Evolutionary conservation across 2,113 vertebrate genomes (phyloP).

Genomic region (Corythaixoides concolor): DNA sequence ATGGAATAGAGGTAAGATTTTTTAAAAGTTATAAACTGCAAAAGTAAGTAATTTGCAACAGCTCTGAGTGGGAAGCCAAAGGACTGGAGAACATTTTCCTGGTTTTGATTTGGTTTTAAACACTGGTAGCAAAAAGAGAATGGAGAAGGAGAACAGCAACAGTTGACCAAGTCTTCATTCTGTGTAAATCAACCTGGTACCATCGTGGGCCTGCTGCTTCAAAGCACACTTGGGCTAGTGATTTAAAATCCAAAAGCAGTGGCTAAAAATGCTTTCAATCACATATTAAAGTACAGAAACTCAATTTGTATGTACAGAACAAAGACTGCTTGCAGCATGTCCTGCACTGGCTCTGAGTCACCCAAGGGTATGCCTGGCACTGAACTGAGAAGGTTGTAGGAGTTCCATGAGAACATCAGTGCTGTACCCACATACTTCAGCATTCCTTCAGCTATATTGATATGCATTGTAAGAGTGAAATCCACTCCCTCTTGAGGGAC

Average conservation of each 20-base stretch:
- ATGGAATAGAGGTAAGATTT: constrained; percentile 11
- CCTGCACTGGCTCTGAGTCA: neutral
- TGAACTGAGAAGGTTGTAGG: neutral
- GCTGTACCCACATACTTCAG: neutral
- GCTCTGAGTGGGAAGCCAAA: neutral
- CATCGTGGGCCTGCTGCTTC: neutral
- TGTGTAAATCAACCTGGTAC: neutral
- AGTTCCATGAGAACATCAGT: neutral
- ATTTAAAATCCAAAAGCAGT: neutral
- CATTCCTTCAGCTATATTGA: neutral
- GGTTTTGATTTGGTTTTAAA: neutral
- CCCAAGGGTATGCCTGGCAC: neutral
- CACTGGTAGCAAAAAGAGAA: neutral
- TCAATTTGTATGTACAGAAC: neutral
- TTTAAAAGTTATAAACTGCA: neutral
- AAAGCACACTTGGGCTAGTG: neutral
- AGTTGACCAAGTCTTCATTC: neutral
- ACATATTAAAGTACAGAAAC: neutral
- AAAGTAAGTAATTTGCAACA: neutral
- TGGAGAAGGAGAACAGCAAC: neutral
- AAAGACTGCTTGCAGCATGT: neutral
- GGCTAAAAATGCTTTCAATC: neutral
- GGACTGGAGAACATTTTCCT: neutral
- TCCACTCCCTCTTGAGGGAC: neutral
- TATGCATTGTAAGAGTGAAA: neutral